Evolutionary conservation across 2,888 invertebrate species (phyloP).

Genomic region (Plagodis dolabraria): DNA sequence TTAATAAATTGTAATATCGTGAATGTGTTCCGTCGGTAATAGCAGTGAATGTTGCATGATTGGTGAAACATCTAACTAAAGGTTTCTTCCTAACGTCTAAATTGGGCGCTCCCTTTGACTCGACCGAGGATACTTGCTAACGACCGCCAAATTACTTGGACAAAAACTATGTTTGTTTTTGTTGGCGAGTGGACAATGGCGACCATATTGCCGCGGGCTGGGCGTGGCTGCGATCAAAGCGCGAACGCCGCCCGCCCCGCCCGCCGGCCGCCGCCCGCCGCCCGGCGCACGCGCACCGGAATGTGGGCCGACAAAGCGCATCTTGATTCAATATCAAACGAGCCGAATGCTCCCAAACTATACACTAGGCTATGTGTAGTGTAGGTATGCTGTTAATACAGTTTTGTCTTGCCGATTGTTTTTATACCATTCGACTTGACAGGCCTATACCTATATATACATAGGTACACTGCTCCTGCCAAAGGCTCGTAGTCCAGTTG

Average conservation of each 20-base stretch:
- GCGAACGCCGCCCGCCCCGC: slow-evolving; percentile 2
- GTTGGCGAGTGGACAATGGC: slow-evolving; percentile 36
- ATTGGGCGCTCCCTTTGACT: slow-evolving; percentile 21
- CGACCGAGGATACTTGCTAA: slow-evolving; percentile 24
- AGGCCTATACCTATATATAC: slow-evolving; percentile 6
- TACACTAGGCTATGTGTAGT: slow-evolving; percentile 18
- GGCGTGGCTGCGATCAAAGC: slow-evolving; percentile 30
- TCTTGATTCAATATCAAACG: slow-evolving; percentile 32
- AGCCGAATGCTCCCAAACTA: slow-evolving; percentile 22
- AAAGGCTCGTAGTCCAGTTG: too few species aligned
- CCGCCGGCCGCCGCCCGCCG: slow-evolving; percentile 5
- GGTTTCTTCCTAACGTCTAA: slow-evolving; percentile 26
- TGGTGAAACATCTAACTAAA: slow-evolving; percentile 15
- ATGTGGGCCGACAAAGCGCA: slow-evolving; percentile 36
- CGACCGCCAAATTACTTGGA: slow-evolving; percentile 32
- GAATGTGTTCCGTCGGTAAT: slow-evolving; percentile 8
- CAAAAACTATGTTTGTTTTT: slow-evolving; percentile 35
- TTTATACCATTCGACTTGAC: slow-evolving; percentile 11
- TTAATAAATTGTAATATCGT: slow-evolving; percentile 2
- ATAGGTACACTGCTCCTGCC: neutral
- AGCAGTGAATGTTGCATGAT: neutral
- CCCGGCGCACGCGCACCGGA: slow-evolving; percentile 31
- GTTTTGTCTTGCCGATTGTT: slow-evolving; percentile 12
- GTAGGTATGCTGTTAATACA: slow-evolving; percentile 19
- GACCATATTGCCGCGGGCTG: slow-evolving; percentile 34